phyloP scores from a whole-genome alignment of 2,113 vertebrate species.

The Myotis brandtii region DNA sequence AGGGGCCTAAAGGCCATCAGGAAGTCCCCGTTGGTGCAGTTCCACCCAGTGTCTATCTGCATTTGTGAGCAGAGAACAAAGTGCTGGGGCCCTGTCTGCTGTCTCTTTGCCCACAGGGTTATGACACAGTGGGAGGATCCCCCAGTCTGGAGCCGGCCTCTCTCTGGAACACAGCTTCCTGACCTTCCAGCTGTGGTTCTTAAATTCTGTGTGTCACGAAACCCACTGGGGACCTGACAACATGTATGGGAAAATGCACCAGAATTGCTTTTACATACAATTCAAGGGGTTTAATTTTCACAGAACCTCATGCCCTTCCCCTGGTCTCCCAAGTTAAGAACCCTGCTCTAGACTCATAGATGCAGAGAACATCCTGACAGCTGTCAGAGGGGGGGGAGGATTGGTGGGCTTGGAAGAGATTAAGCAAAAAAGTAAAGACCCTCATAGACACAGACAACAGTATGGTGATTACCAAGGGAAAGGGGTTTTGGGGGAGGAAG shows the following conservation, averaged over 20 bases:
- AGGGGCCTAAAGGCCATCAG: neutral
- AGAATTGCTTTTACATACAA: neutral
- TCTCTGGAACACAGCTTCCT: neutral
- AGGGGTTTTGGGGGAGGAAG: neutral
- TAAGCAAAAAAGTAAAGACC: neutral
- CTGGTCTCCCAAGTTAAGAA: neutral
- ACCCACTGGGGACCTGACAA: neutral
- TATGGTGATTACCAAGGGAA: neutral
- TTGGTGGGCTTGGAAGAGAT: neutral
- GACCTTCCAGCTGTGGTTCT: neutral
- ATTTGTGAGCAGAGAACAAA: neutral
- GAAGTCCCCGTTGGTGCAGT: neutral
- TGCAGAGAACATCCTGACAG: neutral
- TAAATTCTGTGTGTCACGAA: neutral
- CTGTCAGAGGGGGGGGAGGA: neutral
- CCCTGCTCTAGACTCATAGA: neutral
- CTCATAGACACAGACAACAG: neutral
- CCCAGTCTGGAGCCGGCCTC: neutral
- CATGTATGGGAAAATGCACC: neutral
- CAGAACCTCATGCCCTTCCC: neutral
- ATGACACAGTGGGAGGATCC: neutral
- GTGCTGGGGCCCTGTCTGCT: neutral
- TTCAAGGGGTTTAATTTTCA: neutral
- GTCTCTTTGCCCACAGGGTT: neutral
- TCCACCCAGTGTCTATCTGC: neutral